Conservation (phyloP, 2,113 vertebrate genomes). For the Pseudorectes ferrugineus region DNA sequence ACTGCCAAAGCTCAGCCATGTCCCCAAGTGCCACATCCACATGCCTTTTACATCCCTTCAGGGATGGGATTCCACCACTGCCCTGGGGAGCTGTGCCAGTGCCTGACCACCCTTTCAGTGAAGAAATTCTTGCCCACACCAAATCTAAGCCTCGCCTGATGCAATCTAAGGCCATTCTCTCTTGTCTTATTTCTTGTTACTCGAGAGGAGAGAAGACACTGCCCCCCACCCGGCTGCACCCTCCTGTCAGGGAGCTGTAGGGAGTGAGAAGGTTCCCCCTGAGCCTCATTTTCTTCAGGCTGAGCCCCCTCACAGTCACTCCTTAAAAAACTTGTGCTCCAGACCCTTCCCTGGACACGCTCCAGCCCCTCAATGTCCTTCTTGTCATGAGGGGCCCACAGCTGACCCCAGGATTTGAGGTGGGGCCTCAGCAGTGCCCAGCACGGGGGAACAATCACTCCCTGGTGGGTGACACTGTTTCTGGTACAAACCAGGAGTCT, state of each 20-base stretch:
- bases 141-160: background rate
- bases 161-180: background rate
- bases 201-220: no score
- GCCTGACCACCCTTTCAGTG: background rate
- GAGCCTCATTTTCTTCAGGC: background rate
- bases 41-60: background rate
- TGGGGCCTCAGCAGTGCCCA: background rate
- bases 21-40: background rate
- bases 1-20: background rate
- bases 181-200: background rate
- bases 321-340: background rate
- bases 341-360: background rate
- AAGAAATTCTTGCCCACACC: background rate
- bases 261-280: background rate
- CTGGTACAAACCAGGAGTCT: background rate
- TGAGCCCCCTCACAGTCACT: background rate
- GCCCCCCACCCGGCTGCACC: background rate
- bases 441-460: background rate
- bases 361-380: background rate
- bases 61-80: background rate
- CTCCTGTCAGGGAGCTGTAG: background rate
- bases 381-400: background rate
- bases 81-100: background rate
- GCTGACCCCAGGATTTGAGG: background rate
- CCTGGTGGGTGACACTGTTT: rapidly evolving